Evolutionary conservation across 2,797 vertebrate genomes (phyloP).

Genomic region (Pseudocheirus occidentalis): DNA sequence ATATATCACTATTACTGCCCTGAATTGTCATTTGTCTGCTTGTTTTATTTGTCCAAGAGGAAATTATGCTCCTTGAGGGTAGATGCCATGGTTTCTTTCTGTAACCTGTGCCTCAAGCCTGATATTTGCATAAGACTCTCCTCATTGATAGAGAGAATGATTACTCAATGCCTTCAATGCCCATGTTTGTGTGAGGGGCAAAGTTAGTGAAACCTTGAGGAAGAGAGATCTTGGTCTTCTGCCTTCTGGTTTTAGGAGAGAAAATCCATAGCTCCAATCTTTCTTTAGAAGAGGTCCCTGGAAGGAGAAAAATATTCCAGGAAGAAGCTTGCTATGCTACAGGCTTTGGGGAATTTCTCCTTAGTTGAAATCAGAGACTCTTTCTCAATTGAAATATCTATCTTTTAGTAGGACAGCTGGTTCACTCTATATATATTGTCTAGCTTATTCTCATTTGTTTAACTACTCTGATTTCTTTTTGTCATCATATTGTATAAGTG

Average conservation of each 20-base stretch:
- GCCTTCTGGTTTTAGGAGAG: not conserved
- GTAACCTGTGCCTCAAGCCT: not conserved
- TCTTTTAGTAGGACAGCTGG: not conserved
- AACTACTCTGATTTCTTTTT: not conserved
- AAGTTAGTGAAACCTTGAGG: not conserved
- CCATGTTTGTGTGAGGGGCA: not conserved
- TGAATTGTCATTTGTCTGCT: not conserved
- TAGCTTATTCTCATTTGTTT: not conserved
- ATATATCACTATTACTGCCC: not conserved
- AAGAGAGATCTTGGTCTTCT: not conserved
- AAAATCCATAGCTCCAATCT: not conserved
- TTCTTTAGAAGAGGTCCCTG: not conserved
- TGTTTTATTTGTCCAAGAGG: not conserved
- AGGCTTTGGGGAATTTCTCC: not conserved
- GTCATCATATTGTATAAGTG: not conserved
- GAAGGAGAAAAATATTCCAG: not conserved
- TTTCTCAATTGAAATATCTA: not conserved
- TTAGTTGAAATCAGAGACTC: not conserved
- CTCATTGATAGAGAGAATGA: not conserved
- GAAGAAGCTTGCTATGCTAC: not conserved
- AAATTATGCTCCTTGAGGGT: not conserved
- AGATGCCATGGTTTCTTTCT: not conserved
- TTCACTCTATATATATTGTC: not conserved
- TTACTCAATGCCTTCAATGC: not conserved
- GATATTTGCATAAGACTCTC: not conserved